Percentiles rank a stretch among this genome's conserved stretches.
Evolutionary conservation across 2,113 vertebrate species (phyloP).

Genomic region (Hemicordylus capensis): DNA sequence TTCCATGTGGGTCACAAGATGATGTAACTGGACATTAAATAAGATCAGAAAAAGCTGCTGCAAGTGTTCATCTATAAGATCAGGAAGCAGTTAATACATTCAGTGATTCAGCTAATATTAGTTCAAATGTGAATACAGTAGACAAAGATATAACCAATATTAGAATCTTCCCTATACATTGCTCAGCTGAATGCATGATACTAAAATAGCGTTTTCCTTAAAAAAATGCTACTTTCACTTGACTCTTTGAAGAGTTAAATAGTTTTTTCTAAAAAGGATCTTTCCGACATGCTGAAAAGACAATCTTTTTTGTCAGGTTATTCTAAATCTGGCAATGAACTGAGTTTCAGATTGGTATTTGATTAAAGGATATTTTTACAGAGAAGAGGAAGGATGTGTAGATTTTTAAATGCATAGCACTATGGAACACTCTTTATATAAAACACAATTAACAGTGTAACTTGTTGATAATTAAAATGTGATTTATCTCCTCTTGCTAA

Average conservation of each 20-base stretch:
- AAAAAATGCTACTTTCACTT: background rate
- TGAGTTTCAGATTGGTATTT: background rate
- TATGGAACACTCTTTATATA: background rate
- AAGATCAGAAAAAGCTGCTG: background rate
- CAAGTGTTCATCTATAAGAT: background rate
- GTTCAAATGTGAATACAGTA: background rate
- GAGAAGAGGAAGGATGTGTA: background rate
- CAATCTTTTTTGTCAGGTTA: background rate
- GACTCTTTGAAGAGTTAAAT: background rate
- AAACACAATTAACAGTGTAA: background rate
- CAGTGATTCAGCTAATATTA: background rate
- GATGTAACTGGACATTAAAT: background rate
- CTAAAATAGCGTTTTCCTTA: background rate
- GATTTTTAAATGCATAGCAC: background rate
- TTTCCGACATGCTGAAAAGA: background rate
- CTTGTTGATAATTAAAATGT: background rate
- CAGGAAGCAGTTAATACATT: background rate
- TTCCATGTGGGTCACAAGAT: background rate
- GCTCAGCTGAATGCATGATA: background rate
- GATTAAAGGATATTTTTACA: background rate
- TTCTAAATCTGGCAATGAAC: background rate
- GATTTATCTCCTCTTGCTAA: background rate
- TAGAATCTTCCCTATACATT: background rate
- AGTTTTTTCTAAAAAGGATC: background rate
- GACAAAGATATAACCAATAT: background rate